Conservation (phyloP, 2,113 vertebrate genomes). For the Dicerorhinus sumatrensis region DNA sequence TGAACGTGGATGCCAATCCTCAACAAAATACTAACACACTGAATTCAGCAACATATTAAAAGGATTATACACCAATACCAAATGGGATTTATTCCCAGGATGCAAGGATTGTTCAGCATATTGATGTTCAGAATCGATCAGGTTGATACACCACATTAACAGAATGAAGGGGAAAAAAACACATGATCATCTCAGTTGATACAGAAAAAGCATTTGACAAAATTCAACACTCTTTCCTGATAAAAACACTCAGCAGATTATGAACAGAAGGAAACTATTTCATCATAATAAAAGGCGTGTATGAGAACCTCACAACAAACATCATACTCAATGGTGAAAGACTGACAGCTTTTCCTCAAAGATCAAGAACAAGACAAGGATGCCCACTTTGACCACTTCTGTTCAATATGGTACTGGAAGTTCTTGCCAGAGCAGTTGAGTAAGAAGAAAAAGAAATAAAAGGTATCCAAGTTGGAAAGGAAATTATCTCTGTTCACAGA, state of each 20-base stretch:
- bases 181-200: not conserved
- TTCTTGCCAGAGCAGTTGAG: not conserved
- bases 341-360: not conserved
- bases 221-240: not conserved
- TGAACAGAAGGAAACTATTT: not conserved
- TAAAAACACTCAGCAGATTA: not conserved
- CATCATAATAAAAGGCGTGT: not conserved
- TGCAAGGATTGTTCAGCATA: not conserved
- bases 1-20: not conserved
- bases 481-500: not conserved
- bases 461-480: not conserved
- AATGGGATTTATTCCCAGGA: not conserved
- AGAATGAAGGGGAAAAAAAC: too few relatives aligned
- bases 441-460: not conserved
- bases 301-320: not conserved
- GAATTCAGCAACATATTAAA: not conserved
- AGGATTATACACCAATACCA: not conserved
- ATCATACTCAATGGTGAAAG: not conserved
- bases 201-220: not conserved
- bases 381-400: too few relatives aligned
- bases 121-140: not conserved
- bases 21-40: not conserved
- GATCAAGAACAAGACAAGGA: not conserved
- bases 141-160: not conserved
- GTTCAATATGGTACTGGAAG: too few relatives aligned